These are phyloP conservation scores for Campoletis sonorensis DNA, from an alignment of 1,140 invertebrate genomes.

Conservation along the genomic window DNA sequence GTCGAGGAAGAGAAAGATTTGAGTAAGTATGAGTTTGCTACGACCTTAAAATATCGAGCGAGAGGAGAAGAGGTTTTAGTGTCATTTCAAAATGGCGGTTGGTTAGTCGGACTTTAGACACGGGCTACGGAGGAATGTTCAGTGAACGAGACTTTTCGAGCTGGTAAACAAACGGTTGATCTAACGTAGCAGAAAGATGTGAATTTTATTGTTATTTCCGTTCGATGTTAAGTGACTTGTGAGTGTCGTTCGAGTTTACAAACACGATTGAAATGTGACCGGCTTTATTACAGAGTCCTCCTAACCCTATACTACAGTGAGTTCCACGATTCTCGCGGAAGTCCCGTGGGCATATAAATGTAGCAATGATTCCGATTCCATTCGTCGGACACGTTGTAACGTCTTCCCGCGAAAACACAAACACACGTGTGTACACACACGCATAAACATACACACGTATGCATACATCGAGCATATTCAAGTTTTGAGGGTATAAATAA, in stretches of 20 bases:
- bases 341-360: background rate
- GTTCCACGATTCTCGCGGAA: too few species aligned
- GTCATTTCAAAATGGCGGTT: conserved; percentile 11
- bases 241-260: too few species aligned
- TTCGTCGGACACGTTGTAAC: background rate
- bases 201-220: background rate
- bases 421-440: too few species aligned
- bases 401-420: too few species aligned
- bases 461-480: too few species aligned
- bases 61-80: conserved; percentile 6
- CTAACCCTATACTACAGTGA: too few species aligned
- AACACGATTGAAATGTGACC: too few species aligned
- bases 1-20: too few species aligned
- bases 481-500: too few species aligned
- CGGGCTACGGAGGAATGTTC: background rate
- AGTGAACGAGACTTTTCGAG: background rate
- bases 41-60: conserved; percentile 8
- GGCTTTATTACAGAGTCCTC: too few species aligned
- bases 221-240: too few species aligned
- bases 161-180: background rate
- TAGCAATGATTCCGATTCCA: background rate
- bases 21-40: background rate
- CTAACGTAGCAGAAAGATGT: background rate
- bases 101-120: conserved; percentile 24
- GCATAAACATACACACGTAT: too few species aligned